Conservation (phyloP, 2,888 invertebrate species). For the Sclerodermus sp. region DNA sequence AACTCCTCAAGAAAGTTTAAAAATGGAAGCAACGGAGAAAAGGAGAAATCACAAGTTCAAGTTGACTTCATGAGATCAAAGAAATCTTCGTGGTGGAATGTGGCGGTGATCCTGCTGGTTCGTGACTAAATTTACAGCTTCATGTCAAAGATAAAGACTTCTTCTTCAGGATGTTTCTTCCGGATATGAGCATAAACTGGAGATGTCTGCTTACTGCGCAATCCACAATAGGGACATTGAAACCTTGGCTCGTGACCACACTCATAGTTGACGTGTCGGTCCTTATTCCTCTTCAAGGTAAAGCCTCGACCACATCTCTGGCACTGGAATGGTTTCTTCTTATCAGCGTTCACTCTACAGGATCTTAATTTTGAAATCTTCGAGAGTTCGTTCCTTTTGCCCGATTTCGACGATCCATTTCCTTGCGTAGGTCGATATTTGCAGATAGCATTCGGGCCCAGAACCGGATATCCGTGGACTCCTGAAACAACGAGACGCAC, state of each 20-base stretch:
- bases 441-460: conserved; percentile 20
- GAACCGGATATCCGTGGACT: conserved; percentile 19
- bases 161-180: conserved; percentile 38
- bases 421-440: conserved; percentile 19
- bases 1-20: too few relatives aligned
- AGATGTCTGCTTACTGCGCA: conserved; percentile 40
- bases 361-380: conserved; percentile 14
- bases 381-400: not conserved
- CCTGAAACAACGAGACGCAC: conserved; percentile 33
- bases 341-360: conserved; percentile 21
- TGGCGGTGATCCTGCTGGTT: too few relatives aligned
- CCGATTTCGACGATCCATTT: not conserved
- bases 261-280: conserved; percentile 46
- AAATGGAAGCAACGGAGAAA: too few relatives aligned
- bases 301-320: conserved; percentile 47
- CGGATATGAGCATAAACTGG: conserved; percentile 43
- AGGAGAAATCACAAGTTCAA: too few relatives aligned
- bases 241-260: conserved; percentile 47
- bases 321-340: conserved; percentile 39
- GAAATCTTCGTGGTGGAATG: not conserved
- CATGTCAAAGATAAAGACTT: conserved; percentile 37
- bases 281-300: conserved; percentile 41
- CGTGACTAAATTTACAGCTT: conserved; percentile 22
- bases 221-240: conserved; percentile 47
- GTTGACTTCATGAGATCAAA: too few relatives aligned